These are phyloP conservation scores for Zhengitettix transpicula DNA, from an alignment of 2,888 invertebrate species.

Conservation along the genomic window DNA sequence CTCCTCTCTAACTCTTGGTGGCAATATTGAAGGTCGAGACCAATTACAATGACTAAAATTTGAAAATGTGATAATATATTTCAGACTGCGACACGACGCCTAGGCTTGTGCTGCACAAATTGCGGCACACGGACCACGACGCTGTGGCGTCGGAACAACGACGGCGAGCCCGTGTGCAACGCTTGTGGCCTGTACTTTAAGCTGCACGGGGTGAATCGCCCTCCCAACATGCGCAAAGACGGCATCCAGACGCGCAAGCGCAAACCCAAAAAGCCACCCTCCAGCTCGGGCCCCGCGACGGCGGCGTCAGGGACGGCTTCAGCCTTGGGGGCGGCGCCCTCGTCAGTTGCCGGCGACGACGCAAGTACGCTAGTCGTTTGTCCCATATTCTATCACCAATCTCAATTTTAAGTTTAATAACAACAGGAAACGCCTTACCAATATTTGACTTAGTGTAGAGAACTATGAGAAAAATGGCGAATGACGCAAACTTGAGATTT, in stretches of 20 bases:
- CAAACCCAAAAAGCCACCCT: conserved; percentile 63
- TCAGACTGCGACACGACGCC: conserved; percentile 69
- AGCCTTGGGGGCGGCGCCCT: not conserved
- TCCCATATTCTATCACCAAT: no score
- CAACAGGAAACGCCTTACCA: no score
- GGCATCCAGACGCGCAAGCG: conserved; percentile 92
- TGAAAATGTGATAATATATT: not conserved
- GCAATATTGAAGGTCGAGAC: no score
- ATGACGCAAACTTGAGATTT: no score
- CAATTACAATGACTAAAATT: no score
- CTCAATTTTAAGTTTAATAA: no score
- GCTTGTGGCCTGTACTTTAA: conserved; percentile 96
- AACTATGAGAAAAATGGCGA: no score
- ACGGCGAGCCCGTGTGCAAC: conserved; percentile 97
- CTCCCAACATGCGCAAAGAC: conserved; percentile 89
- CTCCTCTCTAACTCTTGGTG: no score
- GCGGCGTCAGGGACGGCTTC: not conserved
- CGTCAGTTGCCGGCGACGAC: not conserved
- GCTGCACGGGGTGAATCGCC: conserved; percentile 82
- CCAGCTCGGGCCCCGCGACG: not conserved
- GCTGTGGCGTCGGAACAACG: conserved; percentile 93
- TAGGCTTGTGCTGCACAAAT: conserved; percentile 88
- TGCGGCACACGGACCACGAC: conserved; percentile 96
- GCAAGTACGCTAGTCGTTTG: not conserved
- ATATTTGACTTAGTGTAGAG: no score